Conservation (phyloP, 2,797 vertebrate genomes). For the Eulemur mongoz region DNA sequence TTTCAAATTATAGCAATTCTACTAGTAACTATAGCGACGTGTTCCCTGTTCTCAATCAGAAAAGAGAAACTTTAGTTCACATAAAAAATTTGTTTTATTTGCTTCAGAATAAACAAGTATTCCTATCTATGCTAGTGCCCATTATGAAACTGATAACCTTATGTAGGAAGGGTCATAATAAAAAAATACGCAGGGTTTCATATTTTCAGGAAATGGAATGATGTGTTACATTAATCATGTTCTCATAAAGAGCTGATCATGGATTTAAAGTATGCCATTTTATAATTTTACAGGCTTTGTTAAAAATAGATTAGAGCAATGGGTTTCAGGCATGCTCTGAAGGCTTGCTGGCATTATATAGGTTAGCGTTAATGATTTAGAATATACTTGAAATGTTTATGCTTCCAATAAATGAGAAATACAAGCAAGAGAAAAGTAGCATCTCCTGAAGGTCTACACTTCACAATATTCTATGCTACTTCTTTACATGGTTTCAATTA, state of each 20-base stretch:
- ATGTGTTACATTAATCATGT: neutral
- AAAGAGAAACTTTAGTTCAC: slow-evolving; percentile 47
- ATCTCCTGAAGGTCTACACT: neutral
- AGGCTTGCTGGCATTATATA: neutral
- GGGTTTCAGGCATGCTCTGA: neutral
- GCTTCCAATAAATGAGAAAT: neutral
- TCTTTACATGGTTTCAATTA: slow-evolving; percentile 35
- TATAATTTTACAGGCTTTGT: neutral
- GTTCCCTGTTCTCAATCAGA: slow-evolving; percentile 10
- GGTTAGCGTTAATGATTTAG: neutral
- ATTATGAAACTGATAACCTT: neutral
- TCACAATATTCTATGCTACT: neutral
- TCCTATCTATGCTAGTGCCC: neutral
- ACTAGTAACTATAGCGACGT: slow-evolving; percentile 26
- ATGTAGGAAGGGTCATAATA: neutral
- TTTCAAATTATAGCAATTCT: slow-evolving; percentile 47
- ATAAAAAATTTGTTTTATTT: slow-evolving; percentile 8
- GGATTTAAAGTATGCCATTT: neutral
- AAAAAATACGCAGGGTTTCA: neutral
- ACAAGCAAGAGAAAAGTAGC: neutral
- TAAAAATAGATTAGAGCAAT: slow-evolving; percentile 26
- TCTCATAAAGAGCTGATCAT: neutral
- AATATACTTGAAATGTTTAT: neutral
- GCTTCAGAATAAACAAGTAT: neutral
- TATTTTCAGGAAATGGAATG: slow-evolving; percentile 25